These are phyloP conservation scores for Idaea straminata DNA, from an alignment of 2,888 invertebrate genomes.

Conservation along the genomic window DNA sequence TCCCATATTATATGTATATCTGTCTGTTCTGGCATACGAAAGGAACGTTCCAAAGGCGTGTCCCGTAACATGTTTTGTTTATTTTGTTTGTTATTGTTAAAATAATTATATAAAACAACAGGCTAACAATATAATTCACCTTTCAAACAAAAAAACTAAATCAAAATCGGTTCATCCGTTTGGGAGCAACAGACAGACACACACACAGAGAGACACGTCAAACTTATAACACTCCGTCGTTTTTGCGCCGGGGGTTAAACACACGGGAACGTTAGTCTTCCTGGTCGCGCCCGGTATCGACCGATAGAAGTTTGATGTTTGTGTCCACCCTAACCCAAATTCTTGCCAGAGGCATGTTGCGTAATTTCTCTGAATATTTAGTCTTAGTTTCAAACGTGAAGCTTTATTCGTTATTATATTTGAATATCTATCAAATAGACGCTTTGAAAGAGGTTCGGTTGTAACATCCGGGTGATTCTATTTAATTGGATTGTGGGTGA, in stretches of 20 bases:
- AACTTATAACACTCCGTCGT: no score
- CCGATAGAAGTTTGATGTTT: not conserved
- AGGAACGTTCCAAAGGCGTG: no score
- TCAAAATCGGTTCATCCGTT: no score
- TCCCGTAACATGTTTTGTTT: no score
- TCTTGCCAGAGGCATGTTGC: slow-evolving; percentile 20
- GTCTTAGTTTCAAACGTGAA: not conserved
- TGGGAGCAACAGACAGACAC: no score
- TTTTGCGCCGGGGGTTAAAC: no score
- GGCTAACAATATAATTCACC: not conserved
- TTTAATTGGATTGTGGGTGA: slow-evolving; percentile 1
- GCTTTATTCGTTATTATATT: not conserved
- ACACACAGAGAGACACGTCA: no score
- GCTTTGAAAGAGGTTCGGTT: not conserved
- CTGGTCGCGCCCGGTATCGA: not conserved
- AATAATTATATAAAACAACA: no score
- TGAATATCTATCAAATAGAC: not conserved
- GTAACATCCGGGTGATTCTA: not conserved
- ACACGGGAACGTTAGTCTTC: not conserved
- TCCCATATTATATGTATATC: no score
- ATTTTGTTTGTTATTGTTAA: no score
- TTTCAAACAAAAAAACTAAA: no score
- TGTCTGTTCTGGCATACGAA: no score
- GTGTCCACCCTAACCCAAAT: slow-evolving; percentile 23
- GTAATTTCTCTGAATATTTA: slow-evolving; percentile 7